Evolutionary conservation across 2,113 vertebrate genomes (phyloP), one percentile per base, ranked within the genome.

Genomic region (Pomatorhinus ruficollis): DNA sequence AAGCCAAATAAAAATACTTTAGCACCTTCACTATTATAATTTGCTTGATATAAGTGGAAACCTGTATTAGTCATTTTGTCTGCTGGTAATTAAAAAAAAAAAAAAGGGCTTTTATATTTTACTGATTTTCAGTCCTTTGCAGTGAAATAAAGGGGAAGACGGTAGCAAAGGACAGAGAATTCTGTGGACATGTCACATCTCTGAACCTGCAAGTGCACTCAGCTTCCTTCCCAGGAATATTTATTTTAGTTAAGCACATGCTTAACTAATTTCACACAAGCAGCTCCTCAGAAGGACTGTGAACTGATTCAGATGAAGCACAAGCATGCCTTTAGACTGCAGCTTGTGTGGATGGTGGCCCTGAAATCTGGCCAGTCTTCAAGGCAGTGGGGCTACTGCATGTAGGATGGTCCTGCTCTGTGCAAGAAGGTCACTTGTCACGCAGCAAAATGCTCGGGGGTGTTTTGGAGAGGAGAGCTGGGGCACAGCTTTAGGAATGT

Each of bases 1-100:
- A 92, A 92, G 52, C 68, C 75, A 89, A 94, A 90, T 90, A 88
- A 89, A 92, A 95, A 81, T 78, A 59, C 47, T 93, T 81, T 77
- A 87, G 80, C 87, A 81, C 86, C 80, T 84, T 92, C 53, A 47
- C 40, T 90, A 64, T 75, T 63, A n/a, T 31, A 56, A 75, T 75
- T 89, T 95, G 52, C 22, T 81, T 75, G 72, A 30, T 80, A 27
- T 10, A 35, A 82, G 54, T 81, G 68, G 45, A 61, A 77, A 78
- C 50, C 35, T 56, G 1, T 40, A 54, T 78, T 90, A 68, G 60
- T 78, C 3, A 22, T 78, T 80, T 87, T 74, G 35, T 93, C 33
- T 81, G 47, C 19, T 42, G 24, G 18, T 57, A 72, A 68, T 75
- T 71, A 53, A 50, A 45, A 53, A 42, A 50, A 53, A n/a, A 27